Conservation (phyloP, 2,888 invertebrate genomes). For the Leuctra nigra region DNA sequence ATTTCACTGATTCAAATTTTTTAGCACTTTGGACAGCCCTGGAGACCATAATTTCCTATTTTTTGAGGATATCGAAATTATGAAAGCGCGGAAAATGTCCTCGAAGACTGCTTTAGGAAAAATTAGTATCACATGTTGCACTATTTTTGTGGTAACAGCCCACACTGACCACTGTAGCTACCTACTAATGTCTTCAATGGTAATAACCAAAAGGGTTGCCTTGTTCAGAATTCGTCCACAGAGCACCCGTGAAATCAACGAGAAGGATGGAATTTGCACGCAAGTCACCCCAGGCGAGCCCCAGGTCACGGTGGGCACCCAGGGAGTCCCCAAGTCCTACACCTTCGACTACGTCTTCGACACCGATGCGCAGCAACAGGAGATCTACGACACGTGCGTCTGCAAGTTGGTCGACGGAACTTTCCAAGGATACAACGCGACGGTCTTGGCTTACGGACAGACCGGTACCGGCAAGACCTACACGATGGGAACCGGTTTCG, state of each 20-base stretch:
- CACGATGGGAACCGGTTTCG: constrained; percentile 98
- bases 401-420: constrained; percentile 83
- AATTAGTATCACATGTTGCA: too few relatives aligned
- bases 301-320: constrained; percentile 85
- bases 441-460: constrained; percentile 93
- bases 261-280: constrained; percentile 92
- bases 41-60: too few relatives aligned
- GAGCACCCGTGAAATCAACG: constrained; percentile 85
- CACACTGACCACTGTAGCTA: too few relatives aligned
- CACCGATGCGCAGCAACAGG: constrained; percentile 61
- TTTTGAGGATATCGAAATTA: too few relatives aligned
- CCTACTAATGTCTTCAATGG: too few relatives aligned
- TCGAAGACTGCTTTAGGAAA: too few relatives aligned
- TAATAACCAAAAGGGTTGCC: too few relatives aligned
- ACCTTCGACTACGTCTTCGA: constrained; percentile 97
- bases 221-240: constrained; percentile 96
- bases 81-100: too few relatives aligned
- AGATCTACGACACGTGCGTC: constrained; percentile 79
- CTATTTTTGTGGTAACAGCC: too few relatives aligned
- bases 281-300: constrained; percentile 84
- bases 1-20: too few relatives aligned
- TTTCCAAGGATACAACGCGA: constrained; percentile 88
- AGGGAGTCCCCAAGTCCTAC: constrained; percentile 90
- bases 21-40: too few relatives aligned
- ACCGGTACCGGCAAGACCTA: constrained; percentile 99